Percentiles rank a stretch among this genome's conserved stretches.
These are phyloP conservation scores for Rhinogobio ventralis DNA, from an alignment of 2,797 vertebrate species.

Conservation along the genomic window DNA sequence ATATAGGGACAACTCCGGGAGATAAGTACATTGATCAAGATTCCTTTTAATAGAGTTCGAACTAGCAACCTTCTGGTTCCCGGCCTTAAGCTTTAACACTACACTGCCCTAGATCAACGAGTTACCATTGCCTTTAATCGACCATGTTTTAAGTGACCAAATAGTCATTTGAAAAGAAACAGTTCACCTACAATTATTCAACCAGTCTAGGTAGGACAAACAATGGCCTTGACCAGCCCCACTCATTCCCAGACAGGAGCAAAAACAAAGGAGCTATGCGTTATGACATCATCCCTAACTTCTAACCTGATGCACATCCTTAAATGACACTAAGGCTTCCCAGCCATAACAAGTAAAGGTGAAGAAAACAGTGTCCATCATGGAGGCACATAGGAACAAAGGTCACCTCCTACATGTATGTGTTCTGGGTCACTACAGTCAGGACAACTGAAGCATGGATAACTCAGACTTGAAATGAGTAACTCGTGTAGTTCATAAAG, in stretches of 20 bases:
- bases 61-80: background rate
- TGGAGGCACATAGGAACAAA: background rate
- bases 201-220: background rate
- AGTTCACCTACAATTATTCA: background rate
- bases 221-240: background rate
- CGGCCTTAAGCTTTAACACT: background rate
- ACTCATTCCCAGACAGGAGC: background rate
- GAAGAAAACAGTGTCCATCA: background rate
- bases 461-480: background rate
- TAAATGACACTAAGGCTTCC: background rate
- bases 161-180: background rate
- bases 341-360: background rate
- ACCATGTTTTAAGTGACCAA: background rate
- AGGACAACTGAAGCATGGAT: background rate
- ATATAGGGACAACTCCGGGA: background rate
- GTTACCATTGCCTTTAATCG: background rate
- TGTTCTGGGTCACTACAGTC: background rate
- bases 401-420: background rate
- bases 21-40: background rate
- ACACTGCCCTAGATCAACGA: background rate
- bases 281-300: background rate
- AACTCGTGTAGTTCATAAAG: background rate
- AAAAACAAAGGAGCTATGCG: background rate
- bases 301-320: background rate
- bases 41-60: too few species aligned